Base-by-base conservation (phyloP, 1,140 invertebrate genomes). In the Heliconius melpomene region DNA sequence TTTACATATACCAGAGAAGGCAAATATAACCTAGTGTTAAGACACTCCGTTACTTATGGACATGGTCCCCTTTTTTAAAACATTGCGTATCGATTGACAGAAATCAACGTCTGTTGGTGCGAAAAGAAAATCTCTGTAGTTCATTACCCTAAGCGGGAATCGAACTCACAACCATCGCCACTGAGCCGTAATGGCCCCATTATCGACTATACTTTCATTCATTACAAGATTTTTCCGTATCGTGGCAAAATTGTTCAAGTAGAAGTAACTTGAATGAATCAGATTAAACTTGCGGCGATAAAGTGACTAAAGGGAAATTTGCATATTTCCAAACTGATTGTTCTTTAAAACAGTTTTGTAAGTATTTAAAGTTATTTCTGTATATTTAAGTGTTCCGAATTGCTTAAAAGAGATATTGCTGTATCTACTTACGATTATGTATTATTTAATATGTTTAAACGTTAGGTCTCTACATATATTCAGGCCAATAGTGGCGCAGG, bases 251-350 rank as follows among this genome's bases (percentile, higher is more conserved):
- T 88, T 89, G 88, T 84, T 89, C 88, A 85, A 82, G 83, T 86
- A 86, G 91, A 93, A 93, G 90, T 91, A 93, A 93, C 91, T 91
- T 88, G 91, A 93, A 93, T 90, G 92, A 93, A 93, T 90, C 91
- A 91, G 91, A 92, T 93, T 92, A 92, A 93, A 93, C 89, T 93
- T 91, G 90, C 85, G 90, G 88, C 88, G 90, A 89, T 90, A 92
- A 90, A 93, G 91, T 90, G 90, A 93, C 90, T 93, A 93, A 92
- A 92, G 91, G 91, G 92, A 93, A 93, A 93, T 92, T 93, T 89
- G 89, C 91, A 93, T 93, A 92, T 90, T 92, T 93, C 87, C 32
- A 38, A 72, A 38, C 71, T 72, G 18, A 72, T 72, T 40, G 29
- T 36, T 29, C 71, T 38, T 23, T 72, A 26, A 66, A 66, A 66